Base-by-base conservation (phyloP, 2,888 invertebrate species). In the Scaptomyza tumidula region DNA sequence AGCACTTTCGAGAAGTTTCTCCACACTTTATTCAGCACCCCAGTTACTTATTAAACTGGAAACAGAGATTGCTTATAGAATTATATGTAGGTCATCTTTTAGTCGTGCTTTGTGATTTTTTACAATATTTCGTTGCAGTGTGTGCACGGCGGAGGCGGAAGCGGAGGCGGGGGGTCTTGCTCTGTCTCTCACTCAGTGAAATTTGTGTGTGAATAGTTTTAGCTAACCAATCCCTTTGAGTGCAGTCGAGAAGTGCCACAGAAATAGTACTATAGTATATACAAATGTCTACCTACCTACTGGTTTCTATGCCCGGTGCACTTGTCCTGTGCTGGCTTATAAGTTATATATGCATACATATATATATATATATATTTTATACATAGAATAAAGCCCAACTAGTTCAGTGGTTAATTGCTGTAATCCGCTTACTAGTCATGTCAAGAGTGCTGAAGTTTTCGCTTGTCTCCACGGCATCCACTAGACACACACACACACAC, bases 391-490 rank as follows among this genome's bases (percentile, higher is more conserved):
- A 45, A 65, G 39, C 50, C 41, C 50, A 52, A 41, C 45, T 35
- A 64, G 52, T 64, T 53, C 64, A 56, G 48, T 64, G 61, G 69
- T 72, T 82, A 83, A 80, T 86, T 80, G 84, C 70, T 80, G 43
- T 78, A 86, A 86, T 71, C 73, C 84, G 78, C 83, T 86, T 86
- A 83, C 56, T 55, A 59, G 49, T n/a, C 72, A 58, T 57, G 70
- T 68, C 70, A 75, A 74, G 75, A 75, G 65, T 75, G 66, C 60
- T 60, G 59, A 54, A 75, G 72, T 75, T 71, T 75, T 71, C 58
- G 53, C 59, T 44, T 57, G 62, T 68, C 63, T 55, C 56, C 54
- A 27, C 37, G 41, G 41, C 64, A 41, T 16, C 44, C 64, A 39
- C 44, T 54, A 29, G 57, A 44, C 2, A 56, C 13, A 35, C 35